Evolutionary conservation across 2,797 vertebrate genomes (phyloP), one percentile per base, ranked within the genome.

Genomic region (Pseudocheirus occidentalis): DNA sequence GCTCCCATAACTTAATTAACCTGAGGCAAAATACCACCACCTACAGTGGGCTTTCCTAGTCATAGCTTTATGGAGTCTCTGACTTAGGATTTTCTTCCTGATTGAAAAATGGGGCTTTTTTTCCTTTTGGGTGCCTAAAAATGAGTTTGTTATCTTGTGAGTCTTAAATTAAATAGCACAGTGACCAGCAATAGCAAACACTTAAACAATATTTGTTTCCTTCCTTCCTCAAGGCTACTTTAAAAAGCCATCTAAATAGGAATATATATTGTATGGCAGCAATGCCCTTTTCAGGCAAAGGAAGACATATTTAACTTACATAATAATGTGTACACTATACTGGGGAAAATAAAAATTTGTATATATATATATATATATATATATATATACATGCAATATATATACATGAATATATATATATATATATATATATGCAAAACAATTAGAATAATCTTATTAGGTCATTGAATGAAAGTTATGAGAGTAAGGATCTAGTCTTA

Each of bases 1-100:
- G 46, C 90, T 97, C 92, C 14, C 93, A 93, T 97, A 97, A 96
- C 97, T 93, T 97, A 95, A 96, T 73, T 96, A 97, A 97, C 97
- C 95, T 96, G 92, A 96, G 93, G 90, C 91, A 91, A 94, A 92
- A 66, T 29, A 95, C 96, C 97, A 97, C 96, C 94, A 94, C 93
- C 95, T 97, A 95, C 96, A 96, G 94, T 95, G 95, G 96, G 95
- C 96, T 97, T 92, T 97, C 95, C 55, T 92, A 52, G 92, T 13
- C 89, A 95, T 95, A 96, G 34, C 53, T 12, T 95, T 92, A 96
- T 90, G 95, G 93, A 95, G 57, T 96, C 95, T 96, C 95, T 95
- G 58, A 95, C 66, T 96, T 94, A 59, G 4, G 93, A 97, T 95
- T 90, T 95, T 95, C 97, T 56, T 94, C 92, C 94, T 94, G n/a